Evolutionary conservation across 2,113 vertebrate species (phyloP).

Genomic region (Stigmatopora nigra): DNA sequence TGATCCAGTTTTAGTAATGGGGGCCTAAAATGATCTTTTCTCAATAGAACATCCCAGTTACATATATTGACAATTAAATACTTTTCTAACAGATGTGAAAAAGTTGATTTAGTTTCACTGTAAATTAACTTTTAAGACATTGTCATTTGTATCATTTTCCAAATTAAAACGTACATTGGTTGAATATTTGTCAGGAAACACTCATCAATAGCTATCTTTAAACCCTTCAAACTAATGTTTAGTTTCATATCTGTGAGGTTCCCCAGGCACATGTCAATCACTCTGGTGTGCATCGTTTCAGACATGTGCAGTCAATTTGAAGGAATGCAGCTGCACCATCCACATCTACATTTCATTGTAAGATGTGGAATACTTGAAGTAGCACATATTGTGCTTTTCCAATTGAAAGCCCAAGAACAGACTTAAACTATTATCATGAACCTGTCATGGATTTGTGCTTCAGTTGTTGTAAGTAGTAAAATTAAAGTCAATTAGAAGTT

Average conservation of each 20-base stretch:
- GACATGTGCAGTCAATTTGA: slow-evolving; percentile 33
- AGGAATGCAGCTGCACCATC: slow-evolving; percentile 23
- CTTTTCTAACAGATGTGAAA: background rate
- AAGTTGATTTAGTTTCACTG: background rate
- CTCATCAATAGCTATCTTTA: background rate
- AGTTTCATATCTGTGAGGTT: slow-evolving; percentile 10
- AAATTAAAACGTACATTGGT: background rate
- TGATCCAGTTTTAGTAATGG: background rate
- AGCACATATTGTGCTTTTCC: slow-evolving; percentile 9
- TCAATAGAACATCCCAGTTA: background rate
- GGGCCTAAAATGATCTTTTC: background rate
- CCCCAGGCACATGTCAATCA: slow-evolving; percentile 25
- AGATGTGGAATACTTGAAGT: slow-evolving; percentile 27
- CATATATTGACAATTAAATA: background rate
- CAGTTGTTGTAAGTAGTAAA: slow-evolving; percentile 4
- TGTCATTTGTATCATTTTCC: background rate
- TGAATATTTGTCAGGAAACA: background rate
- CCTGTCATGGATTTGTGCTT: background rate
- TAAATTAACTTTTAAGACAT: background rate
- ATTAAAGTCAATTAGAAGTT: slow-evolving; percentile 22
- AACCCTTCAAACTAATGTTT: background rate
- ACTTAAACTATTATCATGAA: slow-evolving; percentile 2
- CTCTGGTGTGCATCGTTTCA: slow-evolving; percentile 22
- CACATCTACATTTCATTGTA: slow-evolving; percentile 13
- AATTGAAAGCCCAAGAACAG: slow-evolving; percentile 1